A percentile compares a stretch with the other conserved stretches of the same genome.
These are phyloP conservation scores for Lepilemur septentrionalis DNA, from an alignment of 2,797 vertebrate genomes.

Conservation along the genomic window DNA sequence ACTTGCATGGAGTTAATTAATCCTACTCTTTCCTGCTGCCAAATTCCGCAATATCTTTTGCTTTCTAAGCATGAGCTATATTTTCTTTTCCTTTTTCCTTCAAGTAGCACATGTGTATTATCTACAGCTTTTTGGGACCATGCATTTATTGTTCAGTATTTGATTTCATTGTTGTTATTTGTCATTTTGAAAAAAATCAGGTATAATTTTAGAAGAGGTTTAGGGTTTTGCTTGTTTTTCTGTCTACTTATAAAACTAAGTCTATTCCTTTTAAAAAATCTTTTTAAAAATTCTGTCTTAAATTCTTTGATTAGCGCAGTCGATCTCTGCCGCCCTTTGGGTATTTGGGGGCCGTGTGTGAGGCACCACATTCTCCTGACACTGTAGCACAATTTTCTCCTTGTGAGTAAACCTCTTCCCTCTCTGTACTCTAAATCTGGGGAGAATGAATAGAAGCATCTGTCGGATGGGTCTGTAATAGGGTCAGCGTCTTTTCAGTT, in stretches of 20 bases:
- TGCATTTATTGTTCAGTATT: neutral
- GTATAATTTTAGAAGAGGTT: neutral
- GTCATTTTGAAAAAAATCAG: neutral
- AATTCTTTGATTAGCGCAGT: neutral
- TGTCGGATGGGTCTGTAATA: neutral
- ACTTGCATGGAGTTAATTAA: slow-evolving; percentile 36
- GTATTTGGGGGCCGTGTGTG: neutral
- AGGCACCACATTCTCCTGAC: neutral
- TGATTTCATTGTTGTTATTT: neutral
- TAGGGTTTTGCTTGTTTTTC: neutral
- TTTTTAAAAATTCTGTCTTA: neutral
- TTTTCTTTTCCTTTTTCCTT: neutral
- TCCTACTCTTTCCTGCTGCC: neutral
- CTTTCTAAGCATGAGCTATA: neutral
- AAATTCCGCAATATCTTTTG: slow-evolving; percentile 9
- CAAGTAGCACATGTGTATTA: neutral
- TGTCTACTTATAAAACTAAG: neutral
- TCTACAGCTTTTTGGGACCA: neutral
- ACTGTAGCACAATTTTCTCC: neutral
- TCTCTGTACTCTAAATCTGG: neutral
- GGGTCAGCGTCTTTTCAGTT: neutral
- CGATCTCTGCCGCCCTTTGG: neutral
- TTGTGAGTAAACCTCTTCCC: neutral
- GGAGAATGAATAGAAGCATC: neutral
- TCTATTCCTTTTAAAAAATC: neutral